These are phyloP conservation scores for Anhinga rufa DNA, from an alignment of 2,113 vertebrate species.

Conservation along the genomic window DNA sequence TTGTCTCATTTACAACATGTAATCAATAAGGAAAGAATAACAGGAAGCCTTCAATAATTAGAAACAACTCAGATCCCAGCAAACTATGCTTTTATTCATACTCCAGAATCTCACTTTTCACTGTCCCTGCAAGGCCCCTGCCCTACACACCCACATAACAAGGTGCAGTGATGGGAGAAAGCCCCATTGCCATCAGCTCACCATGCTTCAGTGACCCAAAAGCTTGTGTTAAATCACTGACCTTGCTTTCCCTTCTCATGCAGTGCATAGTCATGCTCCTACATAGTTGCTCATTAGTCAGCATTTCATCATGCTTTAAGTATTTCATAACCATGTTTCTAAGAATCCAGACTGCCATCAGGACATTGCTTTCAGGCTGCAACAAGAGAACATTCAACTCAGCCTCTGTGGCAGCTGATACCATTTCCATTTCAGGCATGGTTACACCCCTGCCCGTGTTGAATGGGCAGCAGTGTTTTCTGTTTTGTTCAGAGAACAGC, in stretches of 20 bases:
- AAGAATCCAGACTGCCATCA: neutral
- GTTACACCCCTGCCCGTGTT: neutral
- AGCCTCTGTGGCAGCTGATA: neutral
- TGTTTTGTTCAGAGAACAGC: neutral
- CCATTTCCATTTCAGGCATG: neutral
- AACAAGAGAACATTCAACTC: neutral
- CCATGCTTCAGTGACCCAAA: neutral
- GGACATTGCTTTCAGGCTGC: neutral
- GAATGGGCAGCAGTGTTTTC: neutral
- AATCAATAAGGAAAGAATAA: neutral
- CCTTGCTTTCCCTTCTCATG: neutral
- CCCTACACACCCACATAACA: rapidly evolving
- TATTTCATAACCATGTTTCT: neutral
- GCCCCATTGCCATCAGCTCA: rapidly evolving
- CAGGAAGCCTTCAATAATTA: neutral
- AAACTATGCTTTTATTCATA: neutral
- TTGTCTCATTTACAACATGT: neutral
- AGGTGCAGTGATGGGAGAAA: neutral
- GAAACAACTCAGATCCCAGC: neutral
- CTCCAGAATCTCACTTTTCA: neutral
- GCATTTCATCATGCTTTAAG: neutral
- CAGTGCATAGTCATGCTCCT: neutral
- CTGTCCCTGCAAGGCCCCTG: neutral
- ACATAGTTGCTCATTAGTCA: neutral
- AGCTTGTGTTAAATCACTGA: neutral